These are phyloP conservation scores for Vanessa atalanta DNA, from an alignment of 1,140 invertebrate genomes.

Conservation along the genomic window DNA sequence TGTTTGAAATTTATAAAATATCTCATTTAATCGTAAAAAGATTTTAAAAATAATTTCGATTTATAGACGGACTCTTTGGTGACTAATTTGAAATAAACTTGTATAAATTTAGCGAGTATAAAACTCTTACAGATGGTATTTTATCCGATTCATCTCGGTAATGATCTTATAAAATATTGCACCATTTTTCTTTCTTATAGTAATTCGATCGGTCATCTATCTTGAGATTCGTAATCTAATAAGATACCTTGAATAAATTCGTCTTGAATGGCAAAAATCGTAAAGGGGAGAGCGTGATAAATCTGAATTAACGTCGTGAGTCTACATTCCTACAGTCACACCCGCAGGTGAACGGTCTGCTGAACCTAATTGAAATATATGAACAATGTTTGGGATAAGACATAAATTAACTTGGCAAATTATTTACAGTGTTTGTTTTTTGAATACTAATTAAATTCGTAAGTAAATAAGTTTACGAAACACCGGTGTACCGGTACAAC, in stretches of 20 bases:
- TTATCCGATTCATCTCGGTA: background rate
- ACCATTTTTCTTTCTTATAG: slow-evolving; percentile 10
- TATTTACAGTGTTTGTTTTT: background rate
- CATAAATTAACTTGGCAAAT: background rate
- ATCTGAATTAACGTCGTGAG: slow-evolving; percentile 68
- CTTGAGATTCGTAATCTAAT: slow-evolving; percentile 32
- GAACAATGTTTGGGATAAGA: slow-evolving; percentile 1
- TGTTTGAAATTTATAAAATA: too few species aligned
- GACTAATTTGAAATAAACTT: background rate
- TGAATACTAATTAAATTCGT: background rate
- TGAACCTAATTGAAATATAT: slow-evolving; percentile 65
- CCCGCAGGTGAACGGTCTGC: slow-evolving; percentile 44
- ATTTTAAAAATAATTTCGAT: too few species aligned
- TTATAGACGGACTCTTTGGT: too few species aligned
- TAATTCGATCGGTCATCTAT: slow-evolving; percentile 30
- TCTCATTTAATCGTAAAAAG: too few species aligned
- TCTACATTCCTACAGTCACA: slow-evolving; percentile 46
- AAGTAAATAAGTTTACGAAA: too few species aligned
- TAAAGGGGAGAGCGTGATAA: slow-evolving; percentile 57
- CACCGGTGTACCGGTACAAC: too few species aligned
- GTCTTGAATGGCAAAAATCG: slow-evolving; percentile 54
- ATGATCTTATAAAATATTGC: slow-evolving; percentile 6
- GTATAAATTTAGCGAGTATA: background rate
- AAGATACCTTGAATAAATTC: slow-evolving; percentile 33
- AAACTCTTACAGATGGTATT: background rate